Conservation (phyloP, 2,797 vertebrate genomes). For the Gadopsis bispinosus region DNA sequence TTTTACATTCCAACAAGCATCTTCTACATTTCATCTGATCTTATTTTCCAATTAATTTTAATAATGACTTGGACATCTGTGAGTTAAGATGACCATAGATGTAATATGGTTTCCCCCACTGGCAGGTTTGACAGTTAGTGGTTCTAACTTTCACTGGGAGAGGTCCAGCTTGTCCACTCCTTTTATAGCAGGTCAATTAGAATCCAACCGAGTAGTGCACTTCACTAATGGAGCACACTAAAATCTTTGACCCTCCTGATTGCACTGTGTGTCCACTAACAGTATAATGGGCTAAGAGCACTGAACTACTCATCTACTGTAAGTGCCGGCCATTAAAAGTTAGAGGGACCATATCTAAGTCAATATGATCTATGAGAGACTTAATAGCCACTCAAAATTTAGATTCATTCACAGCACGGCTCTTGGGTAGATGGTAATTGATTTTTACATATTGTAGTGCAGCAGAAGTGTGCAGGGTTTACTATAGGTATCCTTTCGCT, state of each 20-base stretch:
- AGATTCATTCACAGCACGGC: conserved; percentile 66
- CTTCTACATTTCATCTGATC: not conserved
- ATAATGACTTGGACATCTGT: conserved; percentile 29
- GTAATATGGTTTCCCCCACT: conserved; percentile 50
- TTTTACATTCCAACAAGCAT: not conserved
- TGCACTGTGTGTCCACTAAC: conserved; percentile 82
- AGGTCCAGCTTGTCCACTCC: conserved; percentile 70
- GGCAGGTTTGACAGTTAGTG: conserved; percentile 75
- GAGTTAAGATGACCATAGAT: conserved; percentile 14
- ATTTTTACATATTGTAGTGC: conserved; percentile 68
- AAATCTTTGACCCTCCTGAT: conserved; percentile 83
- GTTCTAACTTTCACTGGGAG: conserved; percentile 72
- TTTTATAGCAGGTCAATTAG: conserved; percentile 84
- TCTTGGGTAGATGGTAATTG: conserved; percentile 68
- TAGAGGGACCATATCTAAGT: conserved; percentile 80
- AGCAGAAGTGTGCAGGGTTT: conserved; percentile 45
- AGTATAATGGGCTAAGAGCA: conserved; percentile 80
- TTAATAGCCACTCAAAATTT: conserved; percentile 78
- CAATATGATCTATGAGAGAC: conserved; percentile 78
- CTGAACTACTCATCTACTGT: conserved; percentile 80
- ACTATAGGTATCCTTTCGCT: conserved; percentile 40
- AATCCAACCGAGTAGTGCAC: conserved; percentile 82
- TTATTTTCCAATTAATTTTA: not conserved
- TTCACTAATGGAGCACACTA: conserved; percentile 83
- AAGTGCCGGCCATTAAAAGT: conserved; percentile 83